Conservation (phyloP, 2,797 vertebrate genomes). For the Oryzias dopingdopingensis region DNA sequence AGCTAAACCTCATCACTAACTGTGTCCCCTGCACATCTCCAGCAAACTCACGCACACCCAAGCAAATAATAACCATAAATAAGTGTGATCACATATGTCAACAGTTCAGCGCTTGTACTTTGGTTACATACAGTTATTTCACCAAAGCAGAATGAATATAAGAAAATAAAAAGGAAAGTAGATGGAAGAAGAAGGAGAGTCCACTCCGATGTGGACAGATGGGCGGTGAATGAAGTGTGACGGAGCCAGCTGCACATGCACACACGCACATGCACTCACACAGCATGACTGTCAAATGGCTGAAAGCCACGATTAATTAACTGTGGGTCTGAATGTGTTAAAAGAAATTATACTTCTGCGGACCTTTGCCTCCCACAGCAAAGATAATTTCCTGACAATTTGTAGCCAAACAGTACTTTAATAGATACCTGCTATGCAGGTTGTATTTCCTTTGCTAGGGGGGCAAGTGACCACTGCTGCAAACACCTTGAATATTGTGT, state of each 20-base stretch:
- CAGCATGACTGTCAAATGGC: conserved; percentile 68
- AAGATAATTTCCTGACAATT: conserved; percentile 43
- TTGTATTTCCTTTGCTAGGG: conserved; percentile 20
- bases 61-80: conserved; percentile 46
- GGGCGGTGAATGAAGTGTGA: conserved; percentile 73
- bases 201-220: conserved; percentile 70
- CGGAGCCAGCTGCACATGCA: conserved; percentile 71
- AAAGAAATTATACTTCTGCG: conserved; percentile 53
- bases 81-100: conserved; percentile 55
- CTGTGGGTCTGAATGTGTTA: conserved; percentile 59
- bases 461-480: conserved; percentile 14
- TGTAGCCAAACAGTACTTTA: conserved; percentile 38
- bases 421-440: conserved; percentile 38
- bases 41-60: conserved; percentile 16
- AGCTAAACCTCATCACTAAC: neutral
- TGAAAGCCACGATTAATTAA: conserved; percentile 75
- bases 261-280: conserved; percentile 67
- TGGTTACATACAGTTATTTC: conserved; percentile 27
- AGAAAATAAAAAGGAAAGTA: conserved; percentile 8
- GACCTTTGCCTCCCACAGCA: conserved; percentile 45
- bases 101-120: conserved; percentile 24
- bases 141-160: conserved; percentile 30
- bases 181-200: conserved; percentile 28
- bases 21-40: conserved; percentile 4
- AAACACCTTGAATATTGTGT: conserved; percentile 11